Base-by-base conservation (phyloP, 2,113 vertebrate genomes). In the Platysteira castanea region DNA sequence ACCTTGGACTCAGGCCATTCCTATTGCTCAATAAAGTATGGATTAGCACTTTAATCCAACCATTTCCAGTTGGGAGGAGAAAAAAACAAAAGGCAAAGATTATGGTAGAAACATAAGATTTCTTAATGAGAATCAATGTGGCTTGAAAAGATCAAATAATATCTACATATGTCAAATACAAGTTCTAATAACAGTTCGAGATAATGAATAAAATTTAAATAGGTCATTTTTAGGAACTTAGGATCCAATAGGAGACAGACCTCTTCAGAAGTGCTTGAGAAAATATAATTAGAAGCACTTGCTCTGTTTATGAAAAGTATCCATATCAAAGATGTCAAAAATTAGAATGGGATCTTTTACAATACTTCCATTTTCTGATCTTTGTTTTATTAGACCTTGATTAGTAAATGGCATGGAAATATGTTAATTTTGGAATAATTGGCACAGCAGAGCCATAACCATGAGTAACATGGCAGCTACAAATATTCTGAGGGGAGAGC, bases 91-190 rank as follows among this genome's bases (percentile, higher is more conserved):
- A 41, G 13, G 22, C 14, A 64, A 89, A 75, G 7, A 35, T 78
- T 56, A 50, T 10, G 11, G 7, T 6, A 82, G 49, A 64, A 88
- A 56, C 11, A 27, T 11, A 35, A 31, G 96, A 94, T 97, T 97
- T 98, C 96, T 97, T 97, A 98, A 95, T 94, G 90, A 97, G 96
- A 98, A 98, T 97, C 95, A 98, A 98, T 97, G 92, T 96, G 97
- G 89, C 98, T 97, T 98, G 95, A 97, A 98, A 98, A 98, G 97
- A 98, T 98, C 97, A 98, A 98, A 98, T 98, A 97, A 97, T 97
- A 98, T 96, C 87, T 96, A 96, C 89, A 94, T 94, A 96, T 97
- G 97, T 97, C 95, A 98, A 98, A 97, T 97, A 96, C 88, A 96
- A 76, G 91, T 97, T 97, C 97, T 98, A 98, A 97, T 97, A 98